phyloP scores from a whole-genome alignment of 1,140 invertebrate genomes.

The Panulirus ornatus region DNA sequence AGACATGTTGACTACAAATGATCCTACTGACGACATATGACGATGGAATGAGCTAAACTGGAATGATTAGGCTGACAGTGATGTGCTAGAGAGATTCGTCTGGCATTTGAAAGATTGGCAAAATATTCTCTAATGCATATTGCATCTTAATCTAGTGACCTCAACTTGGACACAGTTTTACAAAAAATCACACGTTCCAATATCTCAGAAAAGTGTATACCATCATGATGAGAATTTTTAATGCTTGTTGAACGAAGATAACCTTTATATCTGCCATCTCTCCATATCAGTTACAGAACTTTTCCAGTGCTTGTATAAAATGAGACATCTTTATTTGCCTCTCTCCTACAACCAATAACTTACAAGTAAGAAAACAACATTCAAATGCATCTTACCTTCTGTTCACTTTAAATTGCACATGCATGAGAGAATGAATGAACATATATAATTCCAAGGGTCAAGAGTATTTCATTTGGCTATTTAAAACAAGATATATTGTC shows the following conservation, averaged over 20 bases:
- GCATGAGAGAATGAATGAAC: neutral
- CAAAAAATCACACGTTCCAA: too few species aligned
- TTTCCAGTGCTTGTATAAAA: too few species aligned
- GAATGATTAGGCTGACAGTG: neutral
- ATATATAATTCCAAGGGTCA: neutral
- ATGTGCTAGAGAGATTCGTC: neutral
- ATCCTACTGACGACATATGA: neutral
- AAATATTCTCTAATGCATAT: neutral
- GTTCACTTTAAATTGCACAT: neutral
- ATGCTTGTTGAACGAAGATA: too few species aligned
- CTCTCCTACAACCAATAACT: too few species aligned
- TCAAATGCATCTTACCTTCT: too few species aligned
- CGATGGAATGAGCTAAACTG: conserved; percentile 1
- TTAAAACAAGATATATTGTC: neutral
- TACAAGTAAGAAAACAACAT: too few species aligned
- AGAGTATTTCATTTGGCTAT: neutral
- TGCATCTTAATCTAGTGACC: neutral
- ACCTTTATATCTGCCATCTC: too few species aligned
- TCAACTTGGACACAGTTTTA: too few species aligned
- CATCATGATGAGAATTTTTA: too few species aligned
- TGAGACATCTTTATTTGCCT: too few species aligned
- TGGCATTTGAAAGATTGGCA: conserved; percentile 12
- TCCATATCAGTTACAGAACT: too few species aligned
- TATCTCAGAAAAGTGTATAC: too few species aligned
- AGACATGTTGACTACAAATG: neutral